Evolutionary conservation across 2,113 vertebrate species (phyloP), one percentile per base, ranked within the genome.

Genomic region (Marmota flaviventris): DNA sequence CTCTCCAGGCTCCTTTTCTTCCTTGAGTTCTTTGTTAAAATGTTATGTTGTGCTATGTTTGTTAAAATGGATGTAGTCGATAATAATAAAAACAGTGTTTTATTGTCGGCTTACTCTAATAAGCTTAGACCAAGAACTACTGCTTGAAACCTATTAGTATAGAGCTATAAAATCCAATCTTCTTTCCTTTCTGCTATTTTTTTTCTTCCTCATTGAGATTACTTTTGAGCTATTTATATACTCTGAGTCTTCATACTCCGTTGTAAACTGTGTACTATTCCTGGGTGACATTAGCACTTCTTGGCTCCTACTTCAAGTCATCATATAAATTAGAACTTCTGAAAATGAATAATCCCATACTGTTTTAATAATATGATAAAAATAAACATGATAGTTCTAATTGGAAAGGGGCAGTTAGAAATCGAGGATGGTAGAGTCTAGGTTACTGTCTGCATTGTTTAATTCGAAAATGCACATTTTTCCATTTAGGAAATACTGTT

Each of bases 391-490:
- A 27, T 6, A 82, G 17, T 45, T 90, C n/a, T 72, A 79, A 93
- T 45, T 86, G 53, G 39, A 77, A 89, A 63, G 0, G 8, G 1
- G 3, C 45, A 58, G 27, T 73, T 70, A 78, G 61, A 87, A 89
- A 93, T 16, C n/a, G 25, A 88, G 18, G 72, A 8, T 20, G 2
- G 32, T 53, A 4, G 12, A 79, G 72, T 81, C 25, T 16, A 24
- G 18, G 4, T 65, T 84, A 5, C 45, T 65, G 1, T 88, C 32
- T 12, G 84, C 29, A 88, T 69, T 39, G 11, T 34, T 89, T 61
- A 73, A n/a, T 82, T 65, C 75, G 45, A 93, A 82, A 95, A 16
- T 39, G 58, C 24, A 65, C 14, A n/a, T 83, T 89, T 70, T 87
- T 82, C 32, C 34, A 70, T 27, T 94, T 61, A 58, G 70, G 92